Evolutionary conservation across 2,888 invertebrate species (phyloP), one percentile per base, ranked within the genome.

Genomic region (Plagodis dolabraria): DNA sequence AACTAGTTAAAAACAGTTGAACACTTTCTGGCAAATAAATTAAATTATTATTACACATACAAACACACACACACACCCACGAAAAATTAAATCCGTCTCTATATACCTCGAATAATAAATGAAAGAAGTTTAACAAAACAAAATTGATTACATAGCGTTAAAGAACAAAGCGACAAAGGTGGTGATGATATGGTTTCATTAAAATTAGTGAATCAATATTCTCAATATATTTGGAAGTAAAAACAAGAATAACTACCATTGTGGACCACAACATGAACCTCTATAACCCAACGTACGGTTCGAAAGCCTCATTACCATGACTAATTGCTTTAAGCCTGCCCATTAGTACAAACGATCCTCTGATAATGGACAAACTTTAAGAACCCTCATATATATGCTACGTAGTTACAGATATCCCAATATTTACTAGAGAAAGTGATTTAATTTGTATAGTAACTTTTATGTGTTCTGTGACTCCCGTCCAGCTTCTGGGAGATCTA

Each of bases 311-410:
- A 72, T 65, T 64, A 50, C 57, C 52, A 63, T 66, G 67, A 70
- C 72, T 82, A 82, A 83, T 83, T 76, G 65, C 68, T 57, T 57
- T 60, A 74, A 75, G 68, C 62, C 55, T 70, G 52, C 52, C 59
- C 77, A 82, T 85, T 83, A 82, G 74, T 64, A 57, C 44, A 53
- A 72, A 74, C 60, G 64, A 50, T 65, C 69, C 64, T 64, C 64
- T 71, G 64, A 70, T 68, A 74, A 75, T 73, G 67, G 47, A 51
- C 62, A 60, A 64, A 47, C 43, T 40, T 40, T 40, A 2, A 8
- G 8, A 10, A 40, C 10, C n/a, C 40, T 40, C 40, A 8, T 0
- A 10, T 10, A 10, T 10, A 40, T 5, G 40, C 8, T 40, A 40
- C 40, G 40, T 40, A 5, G 40, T 5, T 10, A 40, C 40, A 10